These are phyloP conservation scores for Crotophaga sulcirostris DNA, from an alignment of 2,113 vertebrate genomes.

Conservation along the genomic window DNA sequence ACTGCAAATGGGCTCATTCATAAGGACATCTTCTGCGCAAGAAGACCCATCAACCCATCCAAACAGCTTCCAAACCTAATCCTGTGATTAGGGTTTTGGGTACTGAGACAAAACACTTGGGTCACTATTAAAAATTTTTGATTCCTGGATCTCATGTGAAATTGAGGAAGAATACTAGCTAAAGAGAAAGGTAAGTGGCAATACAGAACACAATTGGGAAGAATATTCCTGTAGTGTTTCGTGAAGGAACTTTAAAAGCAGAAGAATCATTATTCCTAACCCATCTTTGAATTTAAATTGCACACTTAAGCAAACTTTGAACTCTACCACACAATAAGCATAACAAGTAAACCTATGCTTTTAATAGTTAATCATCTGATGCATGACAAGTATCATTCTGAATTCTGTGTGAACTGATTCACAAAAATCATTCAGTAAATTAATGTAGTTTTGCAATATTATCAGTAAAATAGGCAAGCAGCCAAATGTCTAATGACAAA, in stretches of 20 bases:
- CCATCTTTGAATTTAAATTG: constrained; percentile 76
- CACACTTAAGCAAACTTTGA: constrained; percentile 71
- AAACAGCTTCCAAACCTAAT: no score
- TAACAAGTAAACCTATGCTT: constrained; percentile 73
- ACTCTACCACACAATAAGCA: constrained; percentile 65
- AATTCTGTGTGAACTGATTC: constrained; percentile 77
- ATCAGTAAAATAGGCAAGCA: constrained; percentile 76
- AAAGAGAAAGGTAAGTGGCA: constrained; percentile 33
- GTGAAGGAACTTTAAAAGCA: constrained; percentile 67
- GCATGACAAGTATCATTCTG: constrained; percentile 73
- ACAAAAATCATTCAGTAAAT: constrained; percentile 78
- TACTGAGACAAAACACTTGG: neutral
- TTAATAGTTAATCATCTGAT: constrained; percentile 73
- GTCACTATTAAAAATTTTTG: neutral
- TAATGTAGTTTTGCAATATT: constrained; percentile 79
- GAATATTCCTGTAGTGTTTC: constrained; percentile 51
- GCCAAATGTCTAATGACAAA: constrained; percentile 80
- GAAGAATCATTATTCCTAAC: constrained; percentile 71
- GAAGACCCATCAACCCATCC: neutral
- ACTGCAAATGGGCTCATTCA: neutral
- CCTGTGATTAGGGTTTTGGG: neutral
- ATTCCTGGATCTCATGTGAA: constrained; percentile 29
- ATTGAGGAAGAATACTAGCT: constrained; percentile 16
- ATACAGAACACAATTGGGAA: neutral
- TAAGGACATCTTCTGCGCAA: neutral